Evolutionary conservation across 2,113 vertebrate genomes (phyloP).

Genomic region (Larimichthys polyactis): DNA sequence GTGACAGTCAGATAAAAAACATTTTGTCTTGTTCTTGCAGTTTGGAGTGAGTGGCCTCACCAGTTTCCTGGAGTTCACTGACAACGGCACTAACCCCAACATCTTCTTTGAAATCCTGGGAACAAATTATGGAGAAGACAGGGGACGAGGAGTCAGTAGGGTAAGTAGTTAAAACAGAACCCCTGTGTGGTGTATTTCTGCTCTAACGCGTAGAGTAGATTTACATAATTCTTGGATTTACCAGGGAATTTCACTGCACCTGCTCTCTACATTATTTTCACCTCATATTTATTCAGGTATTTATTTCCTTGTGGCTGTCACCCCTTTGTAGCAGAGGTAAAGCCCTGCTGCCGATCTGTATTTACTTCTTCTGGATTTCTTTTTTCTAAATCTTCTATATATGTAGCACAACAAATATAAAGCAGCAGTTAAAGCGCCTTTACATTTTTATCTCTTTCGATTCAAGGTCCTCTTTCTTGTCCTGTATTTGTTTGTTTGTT

Average conservation of each 20-base stretch:
- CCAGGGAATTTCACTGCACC: constrained; percentile 45
- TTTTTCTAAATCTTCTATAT: not conserved
- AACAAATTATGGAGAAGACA: constrained; percentile 97
- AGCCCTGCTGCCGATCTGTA: not conserved
- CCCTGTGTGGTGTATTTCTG: constrained; percentile 30
- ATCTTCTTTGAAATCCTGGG: constrained; percentile 98
- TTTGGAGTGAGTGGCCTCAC: constrained; percentile 94
- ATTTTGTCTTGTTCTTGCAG: constrained; percentile 76
- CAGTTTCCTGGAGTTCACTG: constrained; percentile 94
- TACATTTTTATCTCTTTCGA: not conserved
- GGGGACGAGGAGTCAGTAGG: constrained; percentile 94
- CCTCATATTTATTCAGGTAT: constrained; percentile 51
- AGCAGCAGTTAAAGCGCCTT: not conserved
- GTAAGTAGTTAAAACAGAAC: constrained; percentile 83
- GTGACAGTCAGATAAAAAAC: not conserved
- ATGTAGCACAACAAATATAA: not conserved
- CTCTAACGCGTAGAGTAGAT: constrained; percentile 23
- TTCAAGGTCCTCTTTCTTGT: not conserved
- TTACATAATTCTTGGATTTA: constrained; percentile 62
- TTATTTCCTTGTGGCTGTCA: constrained; percentile 23
- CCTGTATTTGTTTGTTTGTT: not conserved
- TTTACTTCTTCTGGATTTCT: constrained; percentile 20
- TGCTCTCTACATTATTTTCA: constrained; percentile 48
- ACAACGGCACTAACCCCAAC: constrained; percentile 96
- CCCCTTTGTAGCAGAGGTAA: not conserved